phyloP scores from a whole-genome alignment of 1,140 invertebrate genomes.

The Apocrypta bakeri region DNA sequence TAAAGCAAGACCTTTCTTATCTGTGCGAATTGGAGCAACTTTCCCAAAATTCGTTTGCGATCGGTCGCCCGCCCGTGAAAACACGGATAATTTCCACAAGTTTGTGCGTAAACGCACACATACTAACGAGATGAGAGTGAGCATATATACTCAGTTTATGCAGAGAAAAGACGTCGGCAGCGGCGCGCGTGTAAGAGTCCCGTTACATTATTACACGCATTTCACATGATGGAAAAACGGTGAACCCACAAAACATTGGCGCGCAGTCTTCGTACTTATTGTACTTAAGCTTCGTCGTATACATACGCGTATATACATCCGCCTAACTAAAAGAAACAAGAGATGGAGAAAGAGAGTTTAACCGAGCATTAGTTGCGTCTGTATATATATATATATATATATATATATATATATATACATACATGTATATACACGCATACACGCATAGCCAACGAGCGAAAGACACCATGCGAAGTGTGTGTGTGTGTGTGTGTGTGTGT shows the following conservation, averaged over 20 bases:
- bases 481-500: not conserved
- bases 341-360: not conserved
- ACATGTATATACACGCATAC: not conserved
- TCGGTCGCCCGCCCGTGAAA: not conserved
- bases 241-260: conserved; percentile 31
- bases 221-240: conserved; percentile 46
- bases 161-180: not conserved
- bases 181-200: conserved; percentile 11
- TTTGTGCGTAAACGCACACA: too few relatives aligned
- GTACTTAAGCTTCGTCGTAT: not conserved
- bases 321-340: not conserved
- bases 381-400: too few relatives aligned
- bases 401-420: too few relatives aligned
- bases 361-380: not conserved
- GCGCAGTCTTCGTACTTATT: not conserved
- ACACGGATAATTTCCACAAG: not conserved
- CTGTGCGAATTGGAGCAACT: not conserved
- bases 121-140: not conserved
- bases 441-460: not conserved
- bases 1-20: not conserved
- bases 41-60: not conserved
- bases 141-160: not conserved
- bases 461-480: not conserved
- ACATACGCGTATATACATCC: not conserved
- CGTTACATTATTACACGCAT: conserved; percentile 46